Evolutionary conservation across 2,797 vertebrate genomes (phyloP).

Genomic region (Yasuhikotakia modesta): DNA sequence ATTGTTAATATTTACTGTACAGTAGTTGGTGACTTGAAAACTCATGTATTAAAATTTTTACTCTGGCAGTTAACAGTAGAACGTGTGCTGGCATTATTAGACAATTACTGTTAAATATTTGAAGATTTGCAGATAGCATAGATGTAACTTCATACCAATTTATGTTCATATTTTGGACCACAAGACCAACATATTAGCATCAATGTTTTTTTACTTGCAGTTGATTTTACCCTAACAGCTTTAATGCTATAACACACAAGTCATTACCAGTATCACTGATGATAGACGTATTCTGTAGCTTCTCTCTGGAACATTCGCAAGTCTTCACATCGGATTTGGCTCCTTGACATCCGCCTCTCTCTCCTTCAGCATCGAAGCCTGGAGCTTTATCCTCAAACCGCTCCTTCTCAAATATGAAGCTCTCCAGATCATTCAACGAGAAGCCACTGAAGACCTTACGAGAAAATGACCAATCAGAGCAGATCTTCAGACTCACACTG

Average conservation of each 20-base stretch:
- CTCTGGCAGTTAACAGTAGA: too few species aligned
- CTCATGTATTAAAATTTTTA: too few species aligned
- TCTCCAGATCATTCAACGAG: slow-evolving; percentile 79
- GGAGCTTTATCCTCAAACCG: slow-evolving; percentile 63
- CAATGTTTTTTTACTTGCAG: too few species aligned
- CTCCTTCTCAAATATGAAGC: slow-evolving; percentile 85
- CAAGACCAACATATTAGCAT: too few species aligned
- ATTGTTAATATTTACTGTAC: too few species aligned
- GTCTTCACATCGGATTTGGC: slow-evolving; percentile 12
- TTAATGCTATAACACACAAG: not conserved
- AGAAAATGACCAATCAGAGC: not conserved
- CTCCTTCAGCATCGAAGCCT: slow-evolving; percentile 55
- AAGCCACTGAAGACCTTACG: slow-evolving; percentile 81
- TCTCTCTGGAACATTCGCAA: slow-evolving; percentile 41
- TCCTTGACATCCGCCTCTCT: slow-evolving; percentile 51
- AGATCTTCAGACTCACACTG: not conserved
- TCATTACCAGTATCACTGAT: slow-evolving; percentile 22
- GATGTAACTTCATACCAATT: too few species aligned
- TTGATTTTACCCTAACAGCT: not conserved
- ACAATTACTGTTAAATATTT: too few species aligned
- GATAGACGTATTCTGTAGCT: not conserved
- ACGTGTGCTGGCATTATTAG: too few species aligned
- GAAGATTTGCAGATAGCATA: too few species aligned
- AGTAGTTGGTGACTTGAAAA: too few species aligned
- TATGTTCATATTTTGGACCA: too few species aligned